Conservation (phyloP, 2,113 vertebrate species). For the Neotoma lepida region DNA sequence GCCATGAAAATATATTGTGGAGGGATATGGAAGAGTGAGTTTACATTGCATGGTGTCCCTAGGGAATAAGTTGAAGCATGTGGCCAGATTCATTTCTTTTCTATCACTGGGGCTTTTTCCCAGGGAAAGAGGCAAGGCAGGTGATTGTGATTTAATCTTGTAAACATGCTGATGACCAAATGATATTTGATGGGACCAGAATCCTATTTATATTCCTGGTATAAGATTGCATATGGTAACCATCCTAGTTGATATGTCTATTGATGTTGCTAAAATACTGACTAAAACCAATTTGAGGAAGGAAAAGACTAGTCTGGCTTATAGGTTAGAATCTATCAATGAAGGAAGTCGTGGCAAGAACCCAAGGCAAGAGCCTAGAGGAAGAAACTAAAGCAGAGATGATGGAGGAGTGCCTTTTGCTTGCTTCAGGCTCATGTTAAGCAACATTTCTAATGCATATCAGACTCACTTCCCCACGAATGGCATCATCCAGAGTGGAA, state of each 20-base stretch:
- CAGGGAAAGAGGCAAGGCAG: not conserved
- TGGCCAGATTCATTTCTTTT: not conserved
- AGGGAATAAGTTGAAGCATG: not conserved
- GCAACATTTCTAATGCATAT: not conserved
- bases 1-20: not conserved
- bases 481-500: not conserved
- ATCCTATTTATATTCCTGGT: not conserved
- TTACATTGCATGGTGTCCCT: not conserved
- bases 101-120: not conserved
- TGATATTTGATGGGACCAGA: not conserved
- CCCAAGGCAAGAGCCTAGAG: not conserved
- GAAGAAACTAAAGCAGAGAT: not conserved
- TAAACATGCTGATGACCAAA: not conserved
- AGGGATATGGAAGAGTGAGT: not conserved
- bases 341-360: not conserved
- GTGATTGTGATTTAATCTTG: not conserved
- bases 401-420: not conserved
- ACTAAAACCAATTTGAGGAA: not conserved
- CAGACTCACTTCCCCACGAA: not conserved
- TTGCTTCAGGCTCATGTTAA: not conserved
- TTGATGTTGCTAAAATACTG: not conserved
- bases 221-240: not conserved
- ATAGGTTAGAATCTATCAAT: not conserved
- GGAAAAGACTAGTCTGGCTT: not conserved
- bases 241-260: not conserved